Evolutionary conservation across 2,888 invertebrate genomes (phyloP), one percentile per base, ranked within the genome.

Genomic region (Chloroclysta siterata): DNA sequence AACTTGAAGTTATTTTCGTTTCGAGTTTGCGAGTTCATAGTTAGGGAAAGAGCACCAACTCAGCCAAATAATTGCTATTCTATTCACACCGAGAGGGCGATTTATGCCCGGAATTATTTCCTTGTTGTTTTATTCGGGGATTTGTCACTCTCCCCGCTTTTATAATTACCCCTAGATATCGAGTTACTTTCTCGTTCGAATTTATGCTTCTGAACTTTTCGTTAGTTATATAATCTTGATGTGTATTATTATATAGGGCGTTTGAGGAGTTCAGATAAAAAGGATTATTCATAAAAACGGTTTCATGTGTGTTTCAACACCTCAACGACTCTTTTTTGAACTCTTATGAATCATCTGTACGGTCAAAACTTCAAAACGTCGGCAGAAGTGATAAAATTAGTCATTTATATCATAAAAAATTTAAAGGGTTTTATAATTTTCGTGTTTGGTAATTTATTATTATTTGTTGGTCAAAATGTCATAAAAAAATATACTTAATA

Each of bases 21-120:
- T 33, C 33, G 33, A 33, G 33, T 33, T 33, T 33, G 3, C 8
- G 33, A 33, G 8, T 33, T 33, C 33, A 33, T 74, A 69, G 76
- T 85, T 80, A 70, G 51, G 57, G 55, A 68, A 76, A 69, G 70
- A 85, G 87, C 73, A 87, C 84, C 89, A 88, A 89, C 85, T 91
- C 89, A 89, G 88, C 90, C 93, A 90, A 88, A 93, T 92, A 93
- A 93, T 93, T 92, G 92, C 89, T 93, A 93, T 93, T 92, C 93
- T 88, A 93, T 93, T 93, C 93, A 91, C 91, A 90, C 90, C 82
- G 85, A 83, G 88, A 87, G 88, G 80, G 79, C 85, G 84, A 93
- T 93, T 93, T 93, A 93, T 90, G 80, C 71, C 75, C 84, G 84
- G 90, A 92, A 93, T 93, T 92, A 93, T 93, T 91, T 93, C 89